These are phyloP conservation scores for Phenganax marumi DNA, from an alignment of 92 coral and sea anemone genomes.

Conservation along the genomic window DNA sequence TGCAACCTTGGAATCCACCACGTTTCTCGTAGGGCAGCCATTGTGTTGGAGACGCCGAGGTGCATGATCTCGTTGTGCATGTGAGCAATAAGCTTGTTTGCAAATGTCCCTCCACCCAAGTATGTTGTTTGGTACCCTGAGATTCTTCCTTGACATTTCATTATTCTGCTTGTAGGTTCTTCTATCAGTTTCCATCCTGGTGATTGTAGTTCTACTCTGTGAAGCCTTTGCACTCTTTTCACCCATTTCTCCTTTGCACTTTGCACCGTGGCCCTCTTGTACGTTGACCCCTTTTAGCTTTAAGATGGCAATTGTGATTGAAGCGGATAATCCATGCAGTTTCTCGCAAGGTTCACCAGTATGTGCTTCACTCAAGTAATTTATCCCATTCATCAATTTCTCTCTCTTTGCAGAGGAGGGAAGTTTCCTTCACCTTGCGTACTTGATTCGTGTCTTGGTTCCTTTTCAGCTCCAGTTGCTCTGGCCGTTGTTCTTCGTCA, in stretches of 20 bases:
- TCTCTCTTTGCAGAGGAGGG: conserved; percentile 17
- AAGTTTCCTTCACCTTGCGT: conserved; percentile 18
- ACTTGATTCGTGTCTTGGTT: conserved; percentile 29
- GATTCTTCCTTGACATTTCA: conserved; percentile 45
- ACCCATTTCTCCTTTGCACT: conserved; percentile 48
- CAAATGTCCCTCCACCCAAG: conserved; percentile 25
- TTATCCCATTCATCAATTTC: conserved; percentile 22
- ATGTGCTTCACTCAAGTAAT: conserved; percentile 40
- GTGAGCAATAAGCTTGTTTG: conserved; percentile 36
- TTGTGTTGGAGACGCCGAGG: conserved; percentile 23
- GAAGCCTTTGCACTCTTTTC: conserved; percentile 23
- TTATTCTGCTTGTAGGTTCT: conserved; percentile 31
- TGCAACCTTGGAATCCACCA: conserved; percentile 26
- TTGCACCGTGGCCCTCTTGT: conserved; percentile 20
- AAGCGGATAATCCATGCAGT: conserved; percentile 21
- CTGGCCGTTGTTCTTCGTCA: neutral
- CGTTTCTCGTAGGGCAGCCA: conserved; percentile 14
- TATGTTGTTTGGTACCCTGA: conserved; percentile 11
- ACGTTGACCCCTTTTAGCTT: neutral
- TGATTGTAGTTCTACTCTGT: conserved; percentile 7
- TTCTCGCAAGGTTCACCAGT: conserved; percentile 22
- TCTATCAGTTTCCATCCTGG: conserved; percentile 40
- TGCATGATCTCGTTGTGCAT: conserved; percentile 32
- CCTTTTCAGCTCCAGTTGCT: conserved; percentile 33
- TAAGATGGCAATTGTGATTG: neutral